Evolutionary conservation across 2,888 invertebrate species (phyloP).

Genomic region (Mactromeris polynyma): DNA sequence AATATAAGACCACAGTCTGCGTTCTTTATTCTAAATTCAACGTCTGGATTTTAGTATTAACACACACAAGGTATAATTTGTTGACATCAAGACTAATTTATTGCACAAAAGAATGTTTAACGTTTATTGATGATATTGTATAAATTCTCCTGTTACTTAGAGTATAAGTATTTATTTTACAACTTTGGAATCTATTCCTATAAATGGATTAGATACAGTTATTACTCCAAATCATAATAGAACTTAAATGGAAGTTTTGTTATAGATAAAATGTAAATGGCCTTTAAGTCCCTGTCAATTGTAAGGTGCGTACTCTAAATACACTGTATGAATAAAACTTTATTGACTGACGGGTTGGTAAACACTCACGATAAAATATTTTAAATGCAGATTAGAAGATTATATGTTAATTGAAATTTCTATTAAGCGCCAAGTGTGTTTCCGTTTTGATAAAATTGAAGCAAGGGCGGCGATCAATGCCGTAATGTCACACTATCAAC

Average conservation of each 20-base stretch:
- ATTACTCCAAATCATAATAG: slow-evolving; percentile 46
- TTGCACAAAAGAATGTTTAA: slow-evolving; percentile 9
- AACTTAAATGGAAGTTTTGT: slow-evolving; percentile 44
- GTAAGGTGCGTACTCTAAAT: slow-evolving; percentile 39
- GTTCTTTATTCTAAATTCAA: background rate
- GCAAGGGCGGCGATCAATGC: background rate
- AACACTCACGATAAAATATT: slow-evolving; percentile 52
- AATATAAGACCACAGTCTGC: background rate
- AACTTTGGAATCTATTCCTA: slow-evolving; percentile 19
- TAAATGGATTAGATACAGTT: slow-evolving; percentile 38
- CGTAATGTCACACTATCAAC: background rate
- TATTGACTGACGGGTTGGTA: slow-evolving; percentile 42
- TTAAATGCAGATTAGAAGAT: slow-evolving; percentile 49
- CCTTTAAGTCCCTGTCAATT: slow-evolving; percentile 31
- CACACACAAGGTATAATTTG: background rate
- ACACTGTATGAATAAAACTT: slow-evolving; percentile 30
- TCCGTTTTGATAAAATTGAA: slow-evolving; percentile 19
- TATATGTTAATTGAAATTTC: slow-evolving; percentile 57
- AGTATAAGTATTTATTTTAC: slow-evolving; percentile 29
- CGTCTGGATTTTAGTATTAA: slow-evolving; percentile 11
- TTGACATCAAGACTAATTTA: slow-evolving; percentile 2
- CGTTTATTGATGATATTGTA: slow-evolving; percentile 11
- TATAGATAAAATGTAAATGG: slow-evolving; percentile 43
- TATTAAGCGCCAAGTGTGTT: slow-evolving; percentile 39
- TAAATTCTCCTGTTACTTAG: slow-evolving; percentile 6